Base-by-base conservation (phyloP, 2,113 vertebrate species). In the Spheniscus mendiculus region DNA sequence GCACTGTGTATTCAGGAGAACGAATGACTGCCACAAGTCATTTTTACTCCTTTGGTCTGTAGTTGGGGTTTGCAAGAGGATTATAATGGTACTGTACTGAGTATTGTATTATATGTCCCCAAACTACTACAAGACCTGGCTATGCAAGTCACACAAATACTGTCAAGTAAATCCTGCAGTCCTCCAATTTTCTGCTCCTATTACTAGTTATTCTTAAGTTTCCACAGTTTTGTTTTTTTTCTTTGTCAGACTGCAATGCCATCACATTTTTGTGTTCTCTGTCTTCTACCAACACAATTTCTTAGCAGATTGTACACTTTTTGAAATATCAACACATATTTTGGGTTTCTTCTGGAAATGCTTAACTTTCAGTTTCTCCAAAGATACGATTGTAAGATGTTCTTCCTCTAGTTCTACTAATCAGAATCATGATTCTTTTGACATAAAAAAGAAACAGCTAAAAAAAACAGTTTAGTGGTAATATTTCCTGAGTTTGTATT, bases 391-490 rank as follows among this genome's bases (percentile, higher is more conserved):
- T 79, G 34, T 38, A 72, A 91, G 23, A n/a, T 11, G 8, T 38
- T 59, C 7, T 58, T 83, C 59, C 55, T 71, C 56, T 56, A n/a
- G 29, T 29, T 63, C 30, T 30, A 20, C 34, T 63, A 70, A 36
- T 49, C 23, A 61, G 10, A 62, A n/a, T 34, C 27, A 52, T 36
- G 4, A 56, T 49, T 78, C 3, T 58, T 79, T 88, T 53, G 9
- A 58, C 17, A 67, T 36, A 44, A 38, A 56, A 72, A 78, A 20
- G 9, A 59, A 67, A 9, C 3, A 49, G 25, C 12, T 44, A 7
- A 72, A 45, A 45, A 45, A 32, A 4, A 0, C 4, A 36, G 2
- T 7, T 2, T 34, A 67, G 26, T 71, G 13, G 12, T 40, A 71
- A 25, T 38, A 40, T 42, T 70, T 76, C n/a, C 45, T n/a, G 42